phyloP scores from a whole-genome alignment of 2,797 vertebrate genomes.

The Sebastiscus tertius region DNA sequence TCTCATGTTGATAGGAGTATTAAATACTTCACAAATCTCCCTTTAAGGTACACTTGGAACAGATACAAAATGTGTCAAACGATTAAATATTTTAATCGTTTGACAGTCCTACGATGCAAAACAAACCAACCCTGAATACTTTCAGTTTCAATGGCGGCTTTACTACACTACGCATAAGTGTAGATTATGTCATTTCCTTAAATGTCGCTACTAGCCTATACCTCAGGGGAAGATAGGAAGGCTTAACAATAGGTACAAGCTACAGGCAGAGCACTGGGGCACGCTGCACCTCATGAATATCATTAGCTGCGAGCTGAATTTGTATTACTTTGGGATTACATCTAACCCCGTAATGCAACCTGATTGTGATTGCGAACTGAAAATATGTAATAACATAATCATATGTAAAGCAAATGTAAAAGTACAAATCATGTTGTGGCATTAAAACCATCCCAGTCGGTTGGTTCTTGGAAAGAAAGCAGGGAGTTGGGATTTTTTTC shows the following conservation, averaged over 20 bases:
- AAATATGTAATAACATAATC: slow-evolving; percentile 79
- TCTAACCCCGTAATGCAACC: slow-evolving; percentile 75
- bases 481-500: slow-evolving; percentile 14
- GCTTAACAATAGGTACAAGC: slow-evolving; percentile 75
- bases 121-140: neutral
- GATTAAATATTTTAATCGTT: too few relatives aligned
- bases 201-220: slow-evolving; percentile 57
- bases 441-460: slow-evolving; percentile 64
- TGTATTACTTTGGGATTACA: slow-evolving; percentile 82
- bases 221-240: slow-evolving; percentile 60
- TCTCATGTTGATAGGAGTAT: too few relatives aligned
- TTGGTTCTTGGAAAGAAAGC: slow-evolving; percentile 43
- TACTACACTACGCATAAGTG: slow-evolving; percentile 19
- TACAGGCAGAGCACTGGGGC: slow-evolving; percentile 70
- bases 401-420: slow-evolving; percentile 83
- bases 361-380: slow-evolving; percentile 76
- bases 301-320: slow-evolving; percentile 78
- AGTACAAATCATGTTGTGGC: slow-evolving; percentile 76
- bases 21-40: too few relatives aligned
- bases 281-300: slow-evolving; percentile 79
- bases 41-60: too few relatives aligned
- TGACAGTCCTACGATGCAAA: neutral
- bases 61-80: too few relatives aligned
- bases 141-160: slow-evolving; percentile 38
- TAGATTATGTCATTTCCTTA: slow-evolving; percentile 74